Evolutionary conservation across 2,797 vertebrate genomes (phyloP).

Genomic region (Cheracebus regulus): DNA sequence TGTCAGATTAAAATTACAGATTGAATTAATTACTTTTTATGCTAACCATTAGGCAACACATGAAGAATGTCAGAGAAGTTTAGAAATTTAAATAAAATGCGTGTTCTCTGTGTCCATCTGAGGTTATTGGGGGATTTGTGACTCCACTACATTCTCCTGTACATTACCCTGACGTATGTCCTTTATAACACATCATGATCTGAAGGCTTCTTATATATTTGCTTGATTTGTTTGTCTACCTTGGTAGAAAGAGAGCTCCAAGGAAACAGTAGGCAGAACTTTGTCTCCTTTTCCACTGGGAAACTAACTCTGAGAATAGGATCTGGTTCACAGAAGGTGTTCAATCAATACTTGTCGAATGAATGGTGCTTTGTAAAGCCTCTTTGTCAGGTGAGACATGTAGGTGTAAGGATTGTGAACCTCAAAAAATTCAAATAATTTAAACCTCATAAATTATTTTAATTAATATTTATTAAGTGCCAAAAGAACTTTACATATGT

Average conservation of each 20-base stretch:
- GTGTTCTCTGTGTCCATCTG: neutral
- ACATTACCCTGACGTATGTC: neutral
- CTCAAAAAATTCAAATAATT: neutral
- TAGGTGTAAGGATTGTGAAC: neutral
- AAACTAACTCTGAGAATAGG: neutral
- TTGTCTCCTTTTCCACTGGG: neutral
- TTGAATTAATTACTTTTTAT: neutral
- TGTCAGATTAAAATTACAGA: neutral
- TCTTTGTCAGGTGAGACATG: neutral
- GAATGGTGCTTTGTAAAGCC: neutral
- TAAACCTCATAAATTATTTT: neutral
- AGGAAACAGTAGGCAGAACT: neutral
- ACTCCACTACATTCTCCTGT: neutral
- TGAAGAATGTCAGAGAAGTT: neutral
- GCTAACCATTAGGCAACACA: neutral
- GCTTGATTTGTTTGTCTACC: neutral
- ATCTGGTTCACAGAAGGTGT: neutral
- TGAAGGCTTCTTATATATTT: neutral
- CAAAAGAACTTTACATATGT: neutral
- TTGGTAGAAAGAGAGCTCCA: neutral
- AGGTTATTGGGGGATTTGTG: neutral
- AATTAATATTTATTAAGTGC: neutral
- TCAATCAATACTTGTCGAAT: neutral
- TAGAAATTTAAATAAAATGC: conserved; percentile 32
- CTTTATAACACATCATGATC: neutral